Base-by-base conservation (phyloP, 2,797 vertebrate species). In the Lepidocolaptes lacrymiger region DNA sequence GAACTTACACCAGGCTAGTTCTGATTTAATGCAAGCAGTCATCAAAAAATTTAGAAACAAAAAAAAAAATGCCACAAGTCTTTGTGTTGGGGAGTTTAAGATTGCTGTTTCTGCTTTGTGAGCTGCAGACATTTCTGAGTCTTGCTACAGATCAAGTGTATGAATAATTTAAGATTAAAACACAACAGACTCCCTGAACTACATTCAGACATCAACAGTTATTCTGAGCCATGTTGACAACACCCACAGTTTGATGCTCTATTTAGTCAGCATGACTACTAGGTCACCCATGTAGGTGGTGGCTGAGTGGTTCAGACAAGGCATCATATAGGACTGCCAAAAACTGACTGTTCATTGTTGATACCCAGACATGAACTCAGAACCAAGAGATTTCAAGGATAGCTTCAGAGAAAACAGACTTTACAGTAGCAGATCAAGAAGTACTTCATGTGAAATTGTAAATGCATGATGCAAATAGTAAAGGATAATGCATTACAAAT, bases 141-240 rank as follows among this genome's bases (percentile, higher is more conserved):
- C 78, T 92, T 91, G 44, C 14, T 72, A 32, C n/a, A 68, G 23
- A 91, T 23, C 32, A 89, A 78, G 21, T 21, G 8, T 36, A 78
- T 68, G 58, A 93, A 88, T 85, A 83, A 88, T 83, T 80, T 85
- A 94, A 88, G 78, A 68, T 58, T 85, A 75, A 89, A 95, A 78
- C 16, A 86, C 58, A 93, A 85, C 77, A 81, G 48, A 43, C 26
- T 88, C 43, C 49, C 49, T 75, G 66, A 95, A 55, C 79, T 89
- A 84, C 59, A 84, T 58, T 18, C 68, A 88, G 66, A 46, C 84
- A 88, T 34, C 88, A 93, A 91, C 48, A 90, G 63, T 52, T 85
- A 78, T 64, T 94, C 51, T 6, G 19, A 95, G 83, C 36, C 59
- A 37, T 1, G 4, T 16, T 90, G 76, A 88, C 58, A 90, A 86